Evolutionary conservation across 2,888 invertebrate species (phyloP).

Genomic region (Masnerella sp.): DNA sequence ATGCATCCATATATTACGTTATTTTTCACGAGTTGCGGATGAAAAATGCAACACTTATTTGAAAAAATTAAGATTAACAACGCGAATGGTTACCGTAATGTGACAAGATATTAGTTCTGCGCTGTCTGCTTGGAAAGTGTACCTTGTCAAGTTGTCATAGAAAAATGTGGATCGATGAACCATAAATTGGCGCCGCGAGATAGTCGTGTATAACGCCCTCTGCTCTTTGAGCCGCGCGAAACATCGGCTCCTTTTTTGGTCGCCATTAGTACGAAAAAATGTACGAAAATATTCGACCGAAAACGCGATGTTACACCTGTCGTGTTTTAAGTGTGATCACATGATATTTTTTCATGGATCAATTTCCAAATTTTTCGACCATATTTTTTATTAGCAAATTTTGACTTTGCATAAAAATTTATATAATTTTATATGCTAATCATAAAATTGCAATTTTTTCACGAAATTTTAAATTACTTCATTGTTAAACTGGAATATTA

Average conservation of each 20-base stretch:
- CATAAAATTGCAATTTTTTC: too few relatives aligned
- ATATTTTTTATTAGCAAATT: too few relatives aligned
- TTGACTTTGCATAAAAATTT: too few relatives aligned
- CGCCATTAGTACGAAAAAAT: conserved; percentile 55
- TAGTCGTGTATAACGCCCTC: conserved; percentile 51
- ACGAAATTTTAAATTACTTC: too few relatives aligned
- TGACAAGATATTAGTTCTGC: conserved; percentile 49
- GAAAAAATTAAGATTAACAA: conserved; percentile 57
- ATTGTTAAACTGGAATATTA: too few relatives aligned
- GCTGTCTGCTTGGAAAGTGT: conserved; percentile 42
- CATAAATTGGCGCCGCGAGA: conserved; percentile 57
- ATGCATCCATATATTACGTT: conserved; percentile 12
- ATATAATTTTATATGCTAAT: too few relatives aligned
- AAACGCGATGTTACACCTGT: too few relatives aligned
- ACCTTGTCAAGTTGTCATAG: conserved; percentile 58
- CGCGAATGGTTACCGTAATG: conserved; percentile 36
- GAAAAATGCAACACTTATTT: conserved; percentile 47
- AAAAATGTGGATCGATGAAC: conserved; percentile 61
- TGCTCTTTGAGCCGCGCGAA: conserved; percentile 47
- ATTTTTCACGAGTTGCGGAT: conserved; percentile 11
- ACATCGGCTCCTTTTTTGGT: conserved; percentile 54
- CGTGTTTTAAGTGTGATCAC: too few relatives aligned
- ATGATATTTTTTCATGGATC: too few relatives aligned
- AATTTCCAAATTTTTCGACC: too few relatives aligned
- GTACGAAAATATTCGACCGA: too few relatives aligned